These are phyloP conservation scores for Hirtodrosophila duncani DNA, from an alignment of 2,888 invertebrate genomes.

Conservation along the genomic window DNA sequence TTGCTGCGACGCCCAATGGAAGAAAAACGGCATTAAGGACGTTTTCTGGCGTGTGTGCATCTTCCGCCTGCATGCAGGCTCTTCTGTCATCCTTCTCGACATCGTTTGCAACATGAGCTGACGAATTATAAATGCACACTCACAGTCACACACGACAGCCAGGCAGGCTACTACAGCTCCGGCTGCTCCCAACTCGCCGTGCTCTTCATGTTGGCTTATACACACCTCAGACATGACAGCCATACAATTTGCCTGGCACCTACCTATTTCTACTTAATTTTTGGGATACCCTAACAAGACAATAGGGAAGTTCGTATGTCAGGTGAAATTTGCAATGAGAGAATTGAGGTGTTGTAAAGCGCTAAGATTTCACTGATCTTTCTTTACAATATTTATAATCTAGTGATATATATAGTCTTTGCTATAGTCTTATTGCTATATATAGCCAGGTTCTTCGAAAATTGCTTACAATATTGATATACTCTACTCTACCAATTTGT, in stretches of 20 bases:
- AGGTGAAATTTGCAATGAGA: too few species aligned
- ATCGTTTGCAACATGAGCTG: conserved; percentile 41
- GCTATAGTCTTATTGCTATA: too few species aligned
- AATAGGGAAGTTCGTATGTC: too few species aligned
- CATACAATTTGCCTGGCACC: conserved; percentile 44
- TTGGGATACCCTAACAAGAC: too few species aligned
- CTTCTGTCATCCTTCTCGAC: conserved; percentile 10
- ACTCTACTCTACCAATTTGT: too few species aligned
- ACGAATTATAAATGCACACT: conserved; percentile 60
- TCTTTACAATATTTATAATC: too few species aligned
- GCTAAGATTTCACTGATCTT: too few species aligned
- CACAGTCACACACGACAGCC: conserved; percentile 1
- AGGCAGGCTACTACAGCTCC: conserved; percentile 2
- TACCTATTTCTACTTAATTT: conserved; percentile 7
- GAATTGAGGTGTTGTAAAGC: too few species aligned
- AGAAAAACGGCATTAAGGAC: conserved; percentile 30
- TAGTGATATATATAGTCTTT: too few species aligned
- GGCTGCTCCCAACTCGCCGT: conserved; percentile 14
- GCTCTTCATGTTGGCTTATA: conserved; percentile 42
- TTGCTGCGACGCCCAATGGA: conserved; percentile 13
- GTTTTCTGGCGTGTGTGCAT: conserved; percentile 1
- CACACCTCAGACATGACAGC: conserved; percentile 45
- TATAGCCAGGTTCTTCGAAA: too few species aligned
- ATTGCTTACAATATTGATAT: too few species aligned
- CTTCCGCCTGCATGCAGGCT: not conserved